Percentiles rank a stretch among this genome's conserved stretches.
Evolutionary conservation across 2,888 invertebrate species (phyloP).

Genomic region (Clunio marinus): DNA sequence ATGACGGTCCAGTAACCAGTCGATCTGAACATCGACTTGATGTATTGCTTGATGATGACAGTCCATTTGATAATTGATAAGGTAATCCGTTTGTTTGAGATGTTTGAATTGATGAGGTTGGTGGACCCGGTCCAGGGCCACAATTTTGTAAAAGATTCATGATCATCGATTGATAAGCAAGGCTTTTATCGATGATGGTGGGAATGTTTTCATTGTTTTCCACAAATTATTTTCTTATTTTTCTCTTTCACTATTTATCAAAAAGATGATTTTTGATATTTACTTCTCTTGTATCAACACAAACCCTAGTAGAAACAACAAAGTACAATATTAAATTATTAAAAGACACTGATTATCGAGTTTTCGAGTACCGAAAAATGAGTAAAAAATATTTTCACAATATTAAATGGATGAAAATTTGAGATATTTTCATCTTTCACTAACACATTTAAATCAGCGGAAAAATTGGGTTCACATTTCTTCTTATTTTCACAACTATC

Average conservation of each 20-base stretch:
- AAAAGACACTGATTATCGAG: too few relatives aligned
- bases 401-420: too few relatives aligned
- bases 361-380: too few relatives aligned
- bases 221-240: neutral
- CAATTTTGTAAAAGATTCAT: constrained; percentile 33
- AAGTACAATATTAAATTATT: too few relatives aligned
- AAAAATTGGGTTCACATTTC: too few relatives aligned
- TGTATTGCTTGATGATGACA: neutral
- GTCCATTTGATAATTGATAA: constrained; percentile 21
- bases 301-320: too few relatives aligned
- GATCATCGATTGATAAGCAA: constrained; percentile 26
- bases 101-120: neutral
- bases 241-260: neutral
- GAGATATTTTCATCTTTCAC: too few relatives aligned
- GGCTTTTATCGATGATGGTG: neutral
- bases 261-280: neutral
- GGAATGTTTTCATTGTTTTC: constrained; percentile 22
- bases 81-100: neutral
- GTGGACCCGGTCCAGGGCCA: constrained; percentile 21
- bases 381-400: too few relatives aligned
- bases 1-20: constrained; percentile 70
- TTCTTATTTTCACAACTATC: too few relatives aligned
- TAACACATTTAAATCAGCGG: too few relatives aligned
- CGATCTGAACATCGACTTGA: constrained; percentile 51
- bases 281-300: too few relatives aligned